Evolutionary conservation across 2,113 vertebrate genomes (phyloP).

Genomic region (Ramphastos sulfuratus): DNA sequence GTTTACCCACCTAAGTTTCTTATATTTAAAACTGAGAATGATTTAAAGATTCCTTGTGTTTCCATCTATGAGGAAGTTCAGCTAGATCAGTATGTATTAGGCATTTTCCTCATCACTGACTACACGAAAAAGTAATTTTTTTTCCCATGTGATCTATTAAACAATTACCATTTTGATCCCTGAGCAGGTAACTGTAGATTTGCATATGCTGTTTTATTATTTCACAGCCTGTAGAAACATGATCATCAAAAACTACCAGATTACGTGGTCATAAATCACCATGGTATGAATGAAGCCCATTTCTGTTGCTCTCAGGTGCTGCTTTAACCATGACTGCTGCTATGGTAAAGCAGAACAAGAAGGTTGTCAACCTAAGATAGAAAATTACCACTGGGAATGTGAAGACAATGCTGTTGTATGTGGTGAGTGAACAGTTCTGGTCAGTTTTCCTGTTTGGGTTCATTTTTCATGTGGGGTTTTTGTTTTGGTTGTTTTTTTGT

Average conservation of each 20-base stretch:
- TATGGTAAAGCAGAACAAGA: conserved; percentile 52
- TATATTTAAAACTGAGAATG: not conserved
- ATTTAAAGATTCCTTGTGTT: not conserved
- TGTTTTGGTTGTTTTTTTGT: not conserved
- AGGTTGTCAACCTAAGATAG: conserved; percentile 67
- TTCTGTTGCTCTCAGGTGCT: conserved; percentile 68
- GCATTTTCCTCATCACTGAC: not conserved
- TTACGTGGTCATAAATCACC: not conserved
- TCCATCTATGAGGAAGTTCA: not conserved
- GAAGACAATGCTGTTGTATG: conserved; percentile 14
- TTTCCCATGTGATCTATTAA: not conserved
- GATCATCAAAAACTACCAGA: not conserved
- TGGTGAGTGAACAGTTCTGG: conserved; percentile 54
- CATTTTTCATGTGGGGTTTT: too few species aligned
- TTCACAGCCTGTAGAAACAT: not conserved
- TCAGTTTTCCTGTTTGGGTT: not conserved
- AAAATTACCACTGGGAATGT: conserved; percentile 73
- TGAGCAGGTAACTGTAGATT: not conserved
- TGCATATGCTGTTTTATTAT: not conserved
- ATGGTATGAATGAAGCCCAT: not conserved
- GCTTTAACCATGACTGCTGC: conserved; percentile 75
- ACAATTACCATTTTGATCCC: not conserved
- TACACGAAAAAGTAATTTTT: not conserved
- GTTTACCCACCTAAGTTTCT: not conserved
- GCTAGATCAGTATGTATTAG: not conserved